Evolutionary conservation across 2,113 vertebrate species (phyloP).

Genomic region (Rhabdomys dilectus): DNA sequence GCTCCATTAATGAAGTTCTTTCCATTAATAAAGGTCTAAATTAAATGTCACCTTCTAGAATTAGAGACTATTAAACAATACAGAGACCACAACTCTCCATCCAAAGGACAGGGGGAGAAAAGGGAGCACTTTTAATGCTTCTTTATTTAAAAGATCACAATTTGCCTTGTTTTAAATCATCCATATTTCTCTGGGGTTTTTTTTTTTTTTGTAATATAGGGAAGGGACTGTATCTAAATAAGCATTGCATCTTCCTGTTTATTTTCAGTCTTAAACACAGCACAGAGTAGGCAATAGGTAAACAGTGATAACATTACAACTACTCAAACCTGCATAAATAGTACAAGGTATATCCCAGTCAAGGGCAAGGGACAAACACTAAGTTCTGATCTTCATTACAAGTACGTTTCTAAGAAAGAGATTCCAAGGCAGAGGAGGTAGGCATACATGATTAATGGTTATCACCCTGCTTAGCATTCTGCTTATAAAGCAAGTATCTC

Average conservation of each 20-base stretch:
- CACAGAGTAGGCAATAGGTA: not conserved
- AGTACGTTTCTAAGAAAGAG: not conserved
- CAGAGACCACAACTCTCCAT: not conserved
- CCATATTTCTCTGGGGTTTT: not conserved
- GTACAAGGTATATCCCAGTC: not conserved
- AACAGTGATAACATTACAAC: not conserved
- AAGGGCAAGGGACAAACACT: not conserved
- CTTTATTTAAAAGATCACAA: not conserved
- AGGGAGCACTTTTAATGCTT: not conserved
- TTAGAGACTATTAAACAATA: not conserved
- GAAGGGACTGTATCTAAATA: not conserved
- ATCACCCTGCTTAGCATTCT: not conserved
- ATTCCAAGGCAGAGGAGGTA: not conserved
- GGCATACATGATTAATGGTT: not conserved
- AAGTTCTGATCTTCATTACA: not conserved
- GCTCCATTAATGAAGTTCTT: not conserved
- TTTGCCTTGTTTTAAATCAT: not conserved
- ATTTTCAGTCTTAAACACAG: not conserved
- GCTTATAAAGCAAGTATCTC: conserved; percentile 15
- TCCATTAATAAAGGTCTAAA: not conserved
- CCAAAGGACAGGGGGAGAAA: not conserved
- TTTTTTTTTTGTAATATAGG: not conserved
- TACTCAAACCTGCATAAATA: not conserved
- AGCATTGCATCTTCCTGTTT: not conserved
- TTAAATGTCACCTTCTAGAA: not conserved